Base-by-base conservation (phyloP, 1,140 invertebrate species). In the Trichogramma pretiosum region DNA sequence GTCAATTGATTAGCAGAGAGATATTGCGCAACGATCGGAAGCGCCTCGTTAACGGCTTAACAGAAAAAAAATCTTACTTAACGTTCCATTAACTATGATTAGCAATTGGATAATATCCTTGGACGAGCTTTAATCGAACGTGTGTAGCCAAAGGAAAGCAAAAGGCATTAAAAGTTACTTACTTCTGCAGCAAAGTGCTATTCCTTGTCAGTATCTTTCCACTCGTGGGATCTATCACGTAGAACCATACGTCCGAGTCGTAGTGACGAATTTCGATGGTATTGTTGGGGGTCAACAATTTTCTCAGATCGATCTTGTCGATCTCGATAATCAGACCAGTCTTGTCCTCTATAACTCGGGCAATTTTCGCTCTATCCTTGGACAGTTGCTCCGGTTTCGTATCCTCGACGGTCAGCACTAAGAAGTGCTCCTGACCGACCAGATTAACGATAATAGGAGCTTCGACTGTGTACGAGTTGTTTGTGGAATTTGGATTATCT, bases 161-260 rank as follows among this genome's bases (percentile, higher is more conserved):
- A 42, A 42, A 42, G 32, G 32, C 5, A 13, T 22, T 22, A 9
- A 24, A n/a, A n/a, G n/a, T n/a, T 18, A 33, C 28, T 73, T 67
- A 86, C 83, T 78, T 81, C 56, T 80, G 76, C 10, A 92, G 77
- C 32, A 76, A 64, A 4, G 77, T 74, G 52, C 81, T 81, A 57
- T 89, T 88, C 23, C 82, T 77, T 5, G 76, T 68, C 13, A 93
- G 60, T 52, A 93, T 85, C 30, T 70, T 75, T 44, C 88, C 86
- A 0, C 79, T 85, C 23, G 75, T 74, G 0, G 88, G 88, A 72
- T 93, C 87, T 16, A 93, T 74, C 0, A 84, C 74, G 55, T 91
- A 92, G 62, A 93, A 84, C 85, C 87, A 91, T 3, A 92, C 76
- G 58, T 91, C 87, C 0, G 88, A 89, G 7, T 83, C 84, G n/a